phyloP scores from a whole-genome alignment of 2,888 invertebrate genomes.

The Electrophaes corylata region DNA sequence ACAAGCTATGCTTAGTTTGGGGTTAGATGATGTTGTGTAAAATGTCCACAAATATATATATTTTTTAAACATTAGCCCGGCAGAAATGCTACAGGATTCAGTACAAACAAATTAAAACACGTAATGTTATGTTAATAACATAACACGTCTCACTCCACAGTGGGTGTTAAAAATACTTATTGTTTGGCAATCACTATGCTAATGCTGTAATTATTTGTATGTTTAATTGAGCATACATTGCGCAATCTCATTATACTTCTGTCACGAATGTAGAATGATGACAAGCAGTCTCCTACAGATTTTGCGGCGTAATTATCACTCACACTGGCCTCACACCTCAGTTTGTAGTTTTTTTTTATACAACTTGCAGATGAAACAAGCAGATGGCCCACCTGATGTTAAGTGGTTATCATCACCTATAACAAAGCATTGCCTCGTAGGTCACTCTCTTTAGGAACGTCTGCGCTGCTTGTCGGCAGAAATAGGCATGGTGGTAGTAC shows the following conservation, averaged over 20 bases:
- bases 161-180: slow-evolving; percentile 23
- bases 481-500: no score
- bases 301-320: neutral
- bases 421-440: no score
- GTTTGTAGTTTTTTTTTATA: no score
- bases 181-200: slow-evolving; percentile 20
- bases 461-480: no score
- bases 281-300: neutral
- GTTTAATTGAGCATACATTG: slow-evolving; percentile 17
- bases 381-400: no score
- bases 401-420: no score
- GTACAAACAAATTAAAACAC: neutral
- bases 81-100: neutral
- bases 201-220: slow-evolving; percentile 21
- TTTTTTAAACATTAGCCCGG: neutral
- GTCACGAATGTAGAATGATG: slow-evolving; percentile 7
- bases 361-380: no score
- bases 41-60: no score
- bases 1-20: no score
- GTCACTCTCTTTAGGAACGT: no score
- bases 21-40: no score
- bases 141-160: neutral
- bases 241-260: slow-evolving; percentile 12
- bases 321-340: no score
- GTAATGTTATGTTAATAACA: slow-evolving; percentile 12